Evolutionary conservation across 2,797 vertebrate species (phyloP).

Genomic region (Hyperoplus lanceolatus): DNA sequence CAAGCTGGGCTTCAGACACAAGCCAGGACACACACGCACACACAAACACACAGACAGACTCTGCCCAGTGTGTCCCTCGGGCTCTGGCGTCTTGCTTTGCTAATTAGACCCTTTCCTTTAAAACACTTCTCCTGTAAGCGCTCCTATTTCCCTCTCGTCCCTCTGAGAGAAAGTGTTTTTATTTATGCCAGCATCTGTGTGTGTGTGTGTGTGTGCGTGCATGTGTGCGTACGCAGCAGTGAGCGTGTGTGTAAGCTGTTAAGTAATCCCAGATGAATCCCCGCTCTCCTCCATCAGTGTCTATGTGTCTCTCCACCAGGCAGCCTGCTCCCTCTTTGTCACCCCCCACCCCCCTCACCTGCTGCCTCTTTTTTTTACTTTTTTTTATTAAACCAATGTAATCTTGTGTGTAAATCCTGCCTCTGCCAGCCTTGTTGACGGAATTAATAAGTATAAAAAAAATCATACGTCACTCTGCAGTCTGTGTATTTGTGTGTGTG

Average conservation of each 20-base stretch:
- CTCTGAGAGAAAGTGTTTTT: constrained; percentile 86
- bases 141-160: constrained; percentile 81
- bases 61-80: constrained; percentile 72
- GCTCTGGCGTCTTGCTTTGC: constrained; percentile 82
- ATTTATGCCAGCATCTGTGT: constrained; percentile 82
- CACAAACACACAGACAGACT: constrained; percentile 37
- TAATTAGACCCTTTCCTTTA: constrained; percentile 89
- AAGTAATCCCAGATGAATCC: constrained; percentile 86
- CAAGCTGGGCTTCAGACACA: constrained; percentile 62
- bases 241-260: constrained; percentile 78
- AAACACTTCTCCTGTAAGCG: constrained; percentile 84
- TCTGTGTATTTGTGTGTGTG: constrained; percentile 40
- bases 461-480: constrained; percentile 77
- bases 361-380: constrained; percentile 30
- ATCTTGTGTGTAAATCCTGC: constrained; percentile 84
- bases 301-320: constrained; percentile 74
- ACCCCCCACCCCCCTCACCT: constrained; percentile 49
- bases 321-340: constrained; percentile 62
- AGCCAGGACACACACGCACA: constrained; percentile 49
- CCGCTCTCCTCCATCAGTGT: constrained; percentile 79
- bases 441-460: constrained; percentile 85
- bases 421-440: constrained; percentile 79
- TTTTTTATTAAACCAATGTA: constrained; percentile 79
- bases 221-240: constrained; percentile 9
- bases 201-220: constrained; percentile 51